phyloP scores from a whole-genome alignment of 2,113 vertebrate genomes.

The Canis aureus region DNA sequence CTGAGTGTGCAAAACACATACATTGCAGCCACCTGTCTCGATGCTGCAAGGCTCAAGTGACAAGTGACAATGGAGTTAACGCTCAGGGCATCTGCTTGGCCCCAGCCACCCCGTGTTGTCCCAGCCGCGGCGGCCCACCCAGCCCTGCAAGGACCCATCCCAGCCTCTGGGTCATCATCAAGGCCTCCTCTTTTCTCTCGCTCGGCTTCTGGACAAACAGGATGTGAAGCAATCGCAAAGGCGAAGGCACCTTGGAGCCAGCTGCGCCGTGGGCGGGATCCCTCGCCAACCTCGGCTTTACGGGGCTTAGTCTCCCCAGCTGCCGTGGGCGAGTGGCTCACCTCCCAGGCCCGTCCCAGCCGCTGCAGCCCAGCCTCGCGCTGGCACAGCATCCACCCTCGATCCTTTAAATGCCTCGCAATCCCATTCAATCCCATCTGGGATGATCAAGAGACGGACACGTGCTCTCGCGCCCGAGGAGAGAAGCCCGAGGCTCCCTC shows the following conservation, averaged over 20 bases:
- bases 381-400: constrained; percentile 1
- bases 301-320: background rate
- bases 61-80: background rate
- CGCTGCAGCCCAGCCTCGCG: background rate
- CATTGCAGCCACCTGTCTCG: background rate
- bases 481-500: background rate
- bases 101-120: background rate
- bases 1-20: constrained; percentile 34
- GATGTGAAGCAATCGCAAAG: constrained; percentile 40
- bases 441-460: background rate
- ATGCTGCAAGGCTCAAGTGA: background rate
- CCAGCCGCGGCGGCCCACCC: background rate
- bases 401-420: constrained; percentile 36
- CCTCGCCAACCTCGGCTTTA: background rate
- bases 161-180: background rate
- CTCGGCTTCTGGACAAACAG: constrained; percentile 51
- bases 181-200: background rate
- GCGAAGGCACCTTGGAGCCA: background rate
- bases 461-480: background rate
- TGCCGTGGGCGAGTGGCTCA: constrained; percentile 6
- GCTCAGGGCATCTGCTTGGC: background rate
- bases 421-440: background rate
- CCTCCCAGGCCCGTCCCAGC: background rate
- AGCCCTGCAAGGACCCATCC: background rate
- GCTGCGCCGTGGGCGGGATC: background rate